phyloP scores from a whole-genome alignment of 64 coral and sea anemone species.

The Montipora sp. region DNA sequence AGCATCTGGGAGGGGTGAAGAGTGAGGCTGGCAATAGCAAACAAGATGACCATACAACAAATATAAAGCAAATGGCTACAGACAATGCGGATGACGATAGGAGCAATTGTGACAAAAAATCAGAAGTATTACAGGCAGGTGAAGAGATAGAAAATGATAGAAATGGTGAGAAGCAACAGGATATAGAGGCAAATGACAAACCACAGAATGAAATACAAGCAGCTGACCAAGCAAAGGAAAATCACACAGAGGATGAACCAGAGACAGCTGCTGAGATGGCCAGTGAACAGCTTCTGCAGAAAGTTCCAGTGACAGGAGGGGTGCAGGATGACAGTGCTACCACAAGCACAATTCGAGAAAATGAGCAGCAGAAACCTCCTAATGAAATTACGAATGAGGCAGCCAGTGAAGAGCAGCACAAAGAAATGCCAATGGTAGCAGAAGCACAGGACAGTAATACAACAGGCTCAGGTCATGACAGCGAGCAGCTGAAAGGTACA shows the following conservation, averaged over 20 bases:
- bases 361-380: not conserved
- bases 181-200: slow-evolving; percentile 23
- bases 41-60: not conserved
- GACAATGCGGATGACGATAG: slow-evolving; percentile 35
- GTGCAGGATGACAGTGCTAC: not conserved
- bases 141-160: not conserved
- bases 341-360: not conserved
- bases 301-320: not conserved
- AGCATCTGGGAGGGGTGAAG: slow-evolving; percentile 2
- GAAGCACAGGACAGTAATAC: not conserved
- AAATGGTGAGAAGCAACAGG: slow-evolving; percentile 17
- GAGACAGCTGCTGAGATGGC: not conserved
- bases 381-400: not conserved
- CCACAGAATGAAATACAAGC: slow-evolving; percentile 4
- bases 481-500: not conserved
- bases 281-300: not conserved
- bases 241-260: not conserved
- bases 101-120: not conserved
- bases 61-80: not conserved
- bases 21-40: no score
- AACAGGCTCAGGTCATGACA: not conserved
- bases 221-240: not conserved
- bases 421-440: not conserved
- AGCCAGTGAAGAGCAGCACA: not conserved
- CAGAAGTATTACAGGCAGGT: slow-evolving; percentile 9